Evolutionary conservation across 2,888 invertebrate genomes (phyloP).

Genomic region (Pseudoips prasinana): DNA sequence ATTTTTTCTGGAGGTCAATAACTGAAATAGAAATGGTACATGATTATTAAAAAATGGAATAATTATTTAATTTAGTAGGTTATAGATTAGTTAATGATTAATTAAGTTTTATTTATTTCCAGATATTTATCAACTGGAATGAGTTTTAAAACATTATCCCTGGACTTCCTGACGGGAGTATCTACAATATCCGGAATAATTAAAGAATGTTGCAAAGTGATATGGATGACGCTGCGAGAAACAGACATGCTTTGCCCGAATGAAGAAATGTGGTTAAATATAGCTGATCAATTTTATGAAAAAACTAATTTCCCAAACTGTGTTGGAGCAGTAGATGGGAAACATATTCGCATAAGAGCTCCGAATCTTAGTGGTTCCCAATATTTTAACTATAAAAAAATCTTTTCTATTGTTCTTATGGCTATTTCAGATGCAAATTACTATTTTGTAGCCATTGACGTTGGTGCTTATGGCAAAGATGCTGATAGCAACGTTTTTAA

Average conservation of each 20-base stretch:
- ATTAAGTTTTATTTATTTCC: conserved; percentile 7
- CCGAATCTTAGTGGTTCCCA: too few relatives aligned
- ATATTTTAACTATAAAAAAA: too few relatives aligned
- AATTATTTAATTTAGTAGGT: conserved; percentile 4
- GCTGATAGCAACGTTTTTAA: too few relatives aligned
- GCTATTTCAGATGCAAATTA: too few relatives aligned
- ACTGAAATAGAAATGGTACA: conserved; percentile 10
- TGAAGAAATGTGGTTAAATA: conserved; percentile 9
- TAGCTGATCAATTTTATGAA: conserved; percentile 10
- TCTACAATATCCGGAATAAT: conserved; percentile 8
- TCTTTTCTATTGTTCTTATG: too few relatives aligned
- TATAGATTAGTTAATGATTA: too few relatives aligned
- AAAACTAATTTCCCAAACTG: too few relatives aligned
- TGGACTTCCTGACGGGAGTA: conserved; percentile 7
- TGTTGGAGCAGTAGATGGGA: too few relatives aligned
- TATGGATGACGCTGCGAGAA: conserved; percentile 8
- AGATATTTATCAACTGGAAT: conserved; percentile 11
- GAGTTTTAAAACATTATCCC: conserved; percentile 8
- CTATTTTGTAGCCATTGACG: too few relatives aligned
- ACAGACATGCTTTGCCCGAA: conserved; percentile 7
- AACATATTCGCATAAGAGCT: too few relatives aligned
- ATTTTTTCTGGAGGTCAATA: conserved; percentile 13
- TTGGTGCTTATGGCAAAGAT: too few relatives aligned
- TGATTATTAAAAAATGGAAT: conserved; percentile 10
- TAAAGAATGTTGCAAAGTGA: conserved; percentile 8